Evolutionary conservation across 2,113 vertebrate genomes (phyloP).

Genomic region (Plotosus lineatus): DNA sequence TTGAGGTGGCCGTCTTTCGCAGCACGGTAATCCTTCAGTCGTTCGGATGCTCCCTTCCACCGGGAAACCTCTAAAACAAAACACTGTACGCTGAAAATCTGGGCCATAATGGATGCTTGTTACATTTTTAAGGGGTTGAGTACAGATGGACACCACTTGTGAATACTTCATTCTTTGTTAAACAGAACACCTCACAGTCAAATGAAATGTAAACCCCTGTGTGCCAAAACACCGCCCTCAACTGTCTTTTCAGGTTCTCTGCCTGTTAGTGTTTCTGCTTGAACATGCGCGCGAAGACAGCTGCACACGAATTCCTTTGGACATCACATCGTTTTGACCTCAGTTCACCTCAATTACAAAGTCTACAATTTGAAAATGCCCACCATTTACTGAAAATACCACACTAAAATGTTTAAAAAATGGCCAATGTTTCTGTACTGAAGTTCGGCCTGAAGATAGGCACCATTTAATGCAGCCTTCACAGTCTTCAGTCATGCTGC

Average conservation of each 20-base stretch:
- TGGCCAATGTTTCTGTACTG: not conserved
- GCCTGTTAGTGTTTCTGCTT: not conserved
- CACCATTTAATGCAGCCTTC: not conserved
- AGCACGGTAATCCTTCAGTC: not conserved
- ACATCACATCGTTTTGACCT: not conserved
- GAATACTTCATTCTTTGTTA: not conserved
- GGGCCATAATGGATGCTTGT: slow-evolving; percentile 78
- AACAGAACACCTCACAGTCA: not conserved
- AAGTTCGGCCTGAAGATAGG: not conserved
- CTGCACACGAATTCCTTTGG: not conserved
- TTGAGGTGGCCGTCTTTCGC: not conserved
- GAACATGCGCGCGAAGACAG: not conserved
- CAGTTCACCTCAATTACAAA: not conserved
- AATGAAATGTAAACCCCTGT: not conserved
- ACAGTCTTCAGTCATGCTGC: not conserved
- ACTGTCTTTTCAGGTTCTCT: not conserved
- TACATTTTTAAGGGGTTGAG: not conserved
- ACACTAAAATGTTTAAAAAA: not conserved
- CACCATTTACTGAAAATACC: not conserved
- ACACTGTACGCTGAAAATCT: slow-evolving; percentile 75
- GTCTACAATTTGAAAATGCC: not conserved
- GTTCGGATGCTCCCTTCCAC: not conserved
- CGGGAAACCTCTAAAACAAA: not conserved
- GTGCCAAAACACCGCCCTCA: not conserved
- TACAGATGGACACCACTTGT: not conserved